A percentile compares a stretch with the other conserved stretches of the same genome.
Evolutionary conservation across 2,888 invertebrate species (phyloP).

Genomic region (Cheilosia impressa): DNA sequence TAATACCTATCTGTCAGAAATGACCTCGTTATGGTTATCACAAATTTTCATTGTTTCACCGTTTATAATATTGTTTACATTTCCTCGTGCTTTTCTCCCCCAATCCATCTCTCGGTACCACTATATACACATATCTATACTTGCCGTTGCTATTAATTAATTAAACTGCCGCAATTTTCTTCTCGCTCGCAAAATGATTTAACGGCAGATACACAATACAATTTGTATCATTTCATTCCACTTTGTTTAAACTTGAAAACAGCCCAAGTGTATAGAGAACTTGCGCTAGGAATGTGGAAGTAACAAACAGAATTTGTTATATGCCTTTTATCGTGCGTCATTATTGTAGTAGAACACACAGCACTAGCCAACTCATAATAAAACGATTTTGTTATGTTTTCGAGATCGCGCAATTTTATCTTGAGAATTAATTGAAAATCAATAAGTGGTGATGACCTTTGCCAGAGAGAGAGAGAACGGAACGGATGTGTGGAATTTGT

Average conservation of each 20-base stretch:
- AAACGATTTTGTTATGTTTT: constrained; percentile 38
- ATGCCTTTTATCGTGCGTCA: constrained; percentile 56
- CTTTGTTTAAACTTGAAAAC: constrained; percentile 68
- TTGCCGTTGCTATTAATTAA: constrained; percentile 63
- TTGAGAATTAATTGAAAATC: constrained; percentile 51
- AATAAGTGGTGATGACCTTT: constrained; percentile 62
- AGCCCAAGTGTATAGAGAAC: constrained; percentile 14
- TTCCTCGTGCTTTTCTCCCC: constrained; percentile 27
- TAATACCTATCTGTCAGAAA: constrained; percentile 45
- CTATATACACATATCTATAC: background rate
- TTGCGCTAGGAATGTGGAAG: constrained; percentile 66
- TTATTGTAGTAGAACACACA: constrained; percentile 7
- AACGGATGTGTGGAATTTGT: constrained; percentile 44
- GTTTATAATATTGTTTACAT: constrained; percentile 61
- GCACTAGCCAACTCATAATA: constrained; percentile 19
- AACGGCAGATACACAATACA: constrained; percentile 62
- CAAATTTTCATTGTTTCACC: constrained; percentile 68
- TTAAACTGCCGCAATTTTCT: constrained; percentile 63
- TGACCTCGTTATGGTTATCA: constrained; percentile 57
- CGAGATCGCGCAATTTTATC: constrained; percentile 23
- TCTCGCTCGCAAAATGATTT: constrained; percentile 66
- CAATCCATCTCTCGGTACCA: constrained; percentile 27
- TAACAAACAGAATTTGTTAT: constrained; percentile 34
- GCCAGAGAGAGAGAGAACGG: background rate
- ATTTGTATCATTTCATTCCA: constrained; percentile 67